These are phyloP conservation scores for Papilio gigon DNA, from an alignment of 2,888 invertebrate species.

Conservation along the genomic window DNA sequence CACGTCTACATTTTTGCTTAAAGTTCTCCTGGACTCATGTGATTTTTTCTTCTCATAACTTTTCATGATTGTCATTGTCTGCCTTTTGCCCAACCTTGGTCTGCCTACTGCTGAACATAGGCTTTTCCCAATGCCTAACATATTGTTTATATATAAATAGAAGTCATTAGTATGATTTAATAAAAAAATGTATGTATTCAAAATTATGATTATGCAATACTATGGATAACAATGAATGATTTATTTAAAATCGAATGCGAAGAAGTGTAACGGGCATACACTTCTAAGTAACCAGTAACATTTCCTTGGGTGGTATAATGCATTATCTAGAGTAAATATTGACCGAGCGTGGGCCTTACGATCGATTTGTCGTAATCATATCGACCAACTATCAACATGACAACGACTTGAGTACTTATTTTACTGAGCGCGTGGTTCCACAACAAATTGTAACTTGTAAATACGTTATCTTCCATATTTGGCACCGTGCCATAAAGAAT, in stretches of 20 bases:
- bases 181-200: too few relatives aligned
- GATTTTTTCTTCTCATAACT: too few relatives aligned
- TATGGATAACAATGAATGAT: conserved; percentile 42
- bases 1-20: too few relatives aligned
- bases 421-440: conserved; percentile 50
- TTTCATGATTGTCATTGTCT: too few relatives aligned
- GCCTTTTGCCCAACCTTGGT: too few relatives aligned
- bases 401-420: conserved; percentile 58
- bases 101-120: too few relatives aligned
- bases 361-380: conserved; percentile 72
- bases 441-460: conserved; percentile 50
- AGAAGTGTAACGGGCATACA: conserved; percentile 70
- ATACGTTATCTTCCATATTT: conserved; percentile 31
- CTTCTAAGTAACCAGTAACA: conserved; percentile 77
- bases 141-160: too few relatives aligned
- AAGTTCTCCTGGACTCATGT: too few relatives aligned
- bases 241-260: conserved; percentile 57
- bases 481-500: background rate
- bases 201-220: too few relatives aligned
- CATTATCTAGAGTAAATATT: conserved; percentile 76
- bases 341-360: conserved; percentile 72
- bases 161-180: too few relatives aligned
- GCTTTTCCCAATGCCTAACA: too few relatives aligned
- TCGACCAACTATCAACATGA: conserved; percentile 58
- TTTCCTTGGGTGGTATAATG: conserved; percentile 62